Evolutionary conservation across 2,113 vertebrate genomes (phyloP).

Genomic region (Pleuronectes platessa): DNA sequence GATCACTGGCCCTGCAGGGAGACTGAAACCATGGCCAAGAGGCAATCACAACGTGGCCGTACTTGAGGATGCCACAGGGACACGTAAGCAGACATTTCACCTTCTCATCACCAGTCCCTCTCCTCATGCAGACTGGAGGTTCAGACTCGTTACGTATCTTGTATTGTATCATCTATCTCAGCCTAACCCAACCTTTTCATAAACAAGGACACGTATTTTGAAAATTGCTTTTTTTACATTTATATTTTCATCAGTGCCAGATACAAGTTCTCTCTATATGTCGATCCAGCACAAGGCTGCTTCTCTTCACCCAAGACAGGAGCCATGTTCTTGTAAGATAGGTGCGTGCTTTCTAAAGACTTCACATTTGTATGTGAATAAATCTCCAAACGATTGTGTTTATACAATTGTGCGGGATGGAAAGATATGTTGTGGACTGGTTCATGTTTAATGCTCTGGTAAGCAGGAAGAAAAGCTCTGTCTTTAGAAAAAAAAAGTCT

Average conservation of each 20-base stretch:
- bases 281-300: slow-evolving; percentile 65
- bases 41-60: slow-evolving; percentile 49
- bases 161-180: neutral
- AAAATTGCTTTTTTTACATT: neutral
- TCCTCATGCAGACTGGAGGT: neutral
- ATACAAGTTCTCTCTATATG: slow-evolving; percentile 65
- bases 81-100: slow-evolving; percentile 77
- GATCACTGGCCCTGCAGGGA: slow-evolving; percentile 55
- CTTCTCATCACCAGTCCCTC: neutral
- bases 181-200: neutral
- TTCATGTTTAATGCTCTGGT: no score
- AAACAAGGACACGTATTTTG: neutral
- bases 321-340: slow-evolving; percentile 41
- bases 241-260: slow-evolving; percentile 68
- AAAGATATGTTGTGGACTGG: no score
- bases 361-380: neutral
- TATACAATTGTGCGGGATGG: no score
- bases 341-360: slow-evolving; percentile 43
- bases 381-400: no score
- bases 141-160: neutral
- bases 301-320: slow-evolving; percentile 65
- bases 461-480: no score
- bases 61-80: slow-evolving; percentile 60
- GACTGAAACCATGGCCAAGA: slow-evolving; percentile 62
- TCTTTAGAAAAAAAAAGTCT: no score